These are phyloP conservation scores for Eufriesea mexicana DNA, from an alignment of 1,140 invertebrate species.

Conservation along the genomic window DNA sequence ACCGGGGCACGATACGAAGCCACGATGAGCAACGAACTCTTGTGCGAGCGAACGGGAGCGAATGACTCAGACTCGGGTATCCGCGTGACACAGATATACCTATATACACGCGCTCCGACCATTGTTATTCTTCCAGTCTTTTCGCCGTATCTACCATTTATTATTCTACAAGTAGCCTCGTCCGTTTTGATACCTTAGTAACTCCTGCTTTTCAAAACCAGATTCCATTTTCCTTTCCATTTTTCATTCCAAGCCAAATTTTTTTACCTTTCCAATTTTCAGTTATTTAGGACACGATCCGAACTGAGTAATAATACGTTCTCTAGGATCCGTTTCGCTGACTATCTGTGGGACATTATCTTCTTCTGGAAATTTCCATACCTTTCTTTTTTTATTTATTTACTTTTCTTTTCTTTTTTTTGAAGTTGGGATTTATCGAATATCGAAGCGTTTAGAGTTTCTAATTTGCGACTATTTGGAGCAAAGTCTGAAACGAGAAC, in stretches of 20 bases:
- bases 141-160: conserved; percentile 29
- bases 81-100: conserved; percentile 58
- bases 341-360: too few relatives aligned
- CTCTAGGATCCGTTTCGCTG: too few relatives aligned
- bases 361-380: too few relatives aligned
- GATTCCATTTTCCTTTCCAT: neutral
- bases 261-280: too few relatives aligned
- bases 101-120: conserved; percentile 17
- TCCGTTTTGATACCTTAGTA: neutral
- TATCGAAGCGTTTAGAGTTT: too few relatives aligned
- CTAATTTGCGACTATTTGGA: too few relatives aligned
- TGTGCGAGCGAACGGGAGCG: conserved; percentile 32
- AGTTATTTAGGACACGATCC: too few relatives aligned
- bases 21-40: conserved; percentile 6
- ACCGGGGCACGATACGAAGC: conserved; percentile 18
- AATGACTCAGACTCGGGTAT: conserved; percentile 57
- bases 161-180: neutral
- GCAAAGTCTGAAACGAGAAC: too few relatives aligned
- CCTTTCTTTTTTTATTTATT: too few relatives aligned
- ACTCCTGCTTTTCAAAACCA: neutral
- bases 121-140: conserved; percentile 45
- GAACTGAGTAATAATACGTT: too few relatives aligned
- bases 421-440: too few relatives aligned
- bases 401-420: too few relatives aligned
- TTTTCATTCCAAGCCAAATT: neutral